phyloP scores from a whole-genome alignment of 2,113 vertebrate genomes.

The Vanacampus margaritifer region DNA sequence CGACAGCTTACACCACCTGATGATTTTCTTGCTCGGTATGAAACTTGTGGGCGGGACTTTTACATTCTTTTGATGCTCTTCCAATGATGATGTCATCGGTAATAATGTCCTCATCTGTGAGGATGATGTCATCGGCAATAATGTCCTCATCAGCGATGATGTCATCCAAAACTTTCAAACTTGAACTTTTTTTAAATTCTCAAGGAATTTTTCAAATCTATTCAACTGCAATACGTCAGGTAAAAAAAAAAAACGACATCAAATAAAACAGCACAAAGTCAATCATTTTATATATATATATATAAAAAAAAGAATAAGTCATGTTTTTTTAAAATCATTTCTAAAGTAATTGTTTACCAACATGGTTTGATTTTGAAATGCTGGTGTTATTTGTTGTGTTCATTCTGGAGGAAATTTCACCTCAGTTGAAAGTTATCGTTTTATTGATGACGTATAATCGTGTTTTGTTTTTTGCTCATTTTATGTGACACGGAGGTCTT shows the following conservation, averaged over 20 bases:
- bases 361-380: background rate
- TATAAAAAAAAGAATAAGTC: too few relatives aligned
- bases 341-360: background rate
- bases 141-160: background rate
- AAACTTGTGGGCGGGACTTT: background rate
- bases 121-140: background rate
- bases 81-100: background rate
- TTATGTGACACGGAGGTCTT: background rate
- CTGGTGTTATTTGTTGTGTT: background rate
- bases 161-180: background rate
- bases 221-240: background rate
- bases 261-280: too few relatives aligned
- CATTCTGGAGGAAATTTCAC: background rate
- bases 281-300: too few relatives aligned
- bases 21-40: too few relatives aligned
- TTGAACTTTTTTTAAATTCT: background rate
- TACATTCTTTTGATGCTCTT: background rate
- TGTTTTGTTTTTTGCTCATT: background rate
- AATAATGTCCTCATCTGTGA: background rate
- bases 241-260: background rate
- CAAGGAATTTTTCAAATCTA: background rate
- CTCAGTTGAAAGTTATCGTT: background rate
- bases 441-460: background rate
- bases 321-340: too few relatives aligned
- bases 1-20: too few relatives aligned